Evolutionary conservation across 2,113 vertebrate genomes (phyloP), one percentile per base, ranked within the genome.

Genomic region (Xenopus borealis): DNA sequence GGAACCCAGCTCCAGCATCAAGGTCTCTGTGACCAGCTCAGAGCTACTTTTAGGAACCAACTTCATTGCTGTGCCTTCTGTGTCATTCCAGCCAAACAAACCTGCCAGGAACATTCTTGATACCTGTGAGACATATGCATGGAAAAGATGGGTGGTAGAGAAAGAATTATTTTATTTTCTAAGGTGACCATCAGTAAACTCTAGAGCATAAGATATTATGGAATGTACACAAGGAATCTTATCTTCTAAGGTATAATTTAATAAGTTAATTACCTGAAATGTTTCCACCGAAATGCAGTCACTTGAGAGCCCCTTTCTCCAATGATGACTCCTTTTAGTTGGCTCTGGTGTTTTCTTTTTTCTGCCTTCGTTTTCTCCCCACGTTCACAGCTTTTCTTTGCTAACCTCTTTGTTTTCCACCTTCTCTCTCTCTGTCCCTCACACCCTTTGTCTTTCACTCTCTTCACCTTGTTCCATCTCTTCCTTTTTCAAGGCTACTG

Each of bases 1-100:
- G 62, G 89, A 86, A 46, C 88, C 88, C 69, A 93, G 79, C 81
- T 93, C 91, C 70, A 92, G 68, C 90, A 92, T 93, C 72, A 93
- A 82, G 3, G 91, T 93, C 58, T 93, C 89, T 79, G 89, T 90
- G 0, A 93, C 92, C 75, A 92, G 63, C 79, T 93, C 91, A 71
- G 87, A 84, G 0, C 83, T 61, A 18, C 78, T 84, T 58, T 89
- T 88, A 20, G 91, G 90, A 9, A 88, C 87, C 0, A 89, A 84
- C 30, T 52, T 70, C n/a, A 20, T 12, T 23, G 62, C 18, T 55
- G 61, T 61, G 0, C 53, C 52, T 10, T 58, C 72, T 20, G 40
- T 45, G 47, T 77, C 67, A 70, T 70, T 77, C 78, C 67, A 79
- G 33, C 72, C 72, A 40, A 79, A 79, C 12, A 75, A 27, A 23